Conservation (phyloP, 2,888 invertebrate genomes). For the Drosophila differens region DNA sequence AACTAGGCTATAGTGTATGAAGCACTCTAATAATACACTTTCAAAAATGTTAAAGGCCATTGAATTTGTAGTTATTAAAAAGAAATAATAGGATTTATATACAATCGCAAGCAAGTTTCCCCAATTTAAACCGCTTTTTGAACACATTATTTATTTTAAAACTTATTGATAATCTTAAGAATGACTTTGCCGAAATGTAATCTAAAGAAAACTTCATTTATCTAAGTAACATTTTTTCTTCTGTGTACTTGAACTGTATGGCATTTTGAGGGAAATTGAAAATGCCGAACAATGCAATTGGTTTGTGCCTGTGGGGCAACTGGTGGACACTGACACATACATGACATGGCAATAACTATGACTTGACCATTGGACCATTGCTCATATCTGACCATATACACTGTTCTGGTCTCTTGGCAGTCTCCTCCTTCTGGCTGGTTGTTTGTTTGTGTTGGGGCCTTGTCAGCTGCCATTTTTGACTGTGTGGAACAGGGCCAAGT, state of each 20-base stretch:
- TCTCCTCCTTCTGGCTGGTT: constrained; percentile 9
- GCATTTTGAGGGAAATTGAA: constrained; percentile 42
- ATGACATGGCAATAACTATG: constrained; percentile 82
- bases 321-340: constrained; percentile 51
- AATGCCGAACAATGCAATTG: constrained; percentile 39
- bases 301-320: constrained; percentile 12
- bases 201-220: not conserved
- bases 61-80: not conserved
- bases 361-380: constrained; percentile 81
- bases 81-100: not conserved
- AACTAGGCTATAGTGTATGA: fast-evolving
- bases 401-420: not conserved
- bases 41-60: not conserved
- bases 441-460: constrained; percentile 40
- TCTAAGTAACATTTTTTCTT: not conserved
- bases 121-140: not conserved
- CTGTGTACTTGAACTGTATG: constrained; percentile 26
- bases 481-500: constrained; percentile 9
- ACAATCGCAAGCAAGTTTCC: not conserved
- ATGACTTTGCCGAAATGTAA: not conserved
- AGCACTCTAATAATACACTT: not conserved
- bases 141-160: not conserved
- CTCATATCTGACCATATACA: constrained; percentile 65
- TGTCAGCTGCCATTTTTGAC: constrained; percentile 18
- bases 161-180: not conserved